phyloP scores from a whole-genome alignment of 1,140 invertebrate species.

The Camponotus pennsylvanicus region DNA sequence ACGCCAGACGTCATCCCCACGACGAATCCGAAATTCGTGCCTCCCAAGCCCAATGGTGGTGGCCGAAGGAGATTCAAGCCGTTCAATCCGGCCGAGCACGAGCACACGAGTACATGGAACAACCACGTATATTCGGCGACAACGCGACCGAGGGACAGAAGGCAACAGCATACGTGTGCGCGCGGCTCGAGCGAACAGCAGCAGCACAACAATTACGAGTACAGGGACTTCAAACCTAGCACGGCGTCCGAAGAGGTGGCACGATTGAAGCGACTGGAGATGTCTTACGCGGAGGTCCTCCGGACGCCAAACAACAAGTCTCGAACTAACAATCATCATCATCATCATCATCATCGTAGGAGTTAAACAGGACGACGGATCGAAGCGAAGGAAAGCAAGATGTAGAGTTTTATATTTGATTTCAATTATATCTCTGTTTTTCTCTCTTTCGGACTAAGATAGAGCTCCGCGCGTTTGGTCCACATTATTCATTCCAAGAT shows the following conservation, averaged over 20 bases:
- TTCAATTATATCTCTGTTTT: constrained; percentile 18
- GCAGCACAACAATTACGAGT: constrained; percentile 74
- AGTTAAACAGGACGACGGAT: constrained; percentile 59
- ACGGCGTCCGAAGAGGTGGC: constrained; percentile 93
- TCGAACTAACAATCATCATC: constrained; percentile 73
- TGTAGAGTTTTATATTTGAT: constrained; percentile 39
- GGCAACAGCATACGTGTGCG: constrained; percentile 80
- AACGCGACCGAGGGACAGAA: constrained; percentile 86
- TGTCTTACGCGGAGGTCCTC: constrained; percentile 94
- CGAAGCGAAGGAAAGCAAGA: not conserved
- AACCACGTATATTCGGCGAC: constrained; percentile 86
- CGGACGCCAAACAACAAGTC: constrained; percentile 90
- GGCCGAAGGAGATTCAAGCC: constrained; percentile 86
- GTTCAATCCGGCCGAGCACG: constrained; percentile 84
- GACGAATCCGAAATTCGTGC: constrained; percentile 72
- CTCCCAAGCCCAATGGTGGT: constrained; percentile 82
- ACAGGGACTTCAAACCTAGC: constrained; percentile 90
- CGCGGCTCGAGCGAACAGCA: constrained; percentile 59
- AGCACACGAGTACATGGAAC: constrained; percentile 87
- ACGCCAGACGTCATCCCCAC: constrained; percentile 76
- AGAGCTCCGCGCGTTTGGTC: not conserved
- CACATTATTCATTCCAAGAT: not conserved
- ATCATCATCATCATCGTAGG: constrained; percentile 70
- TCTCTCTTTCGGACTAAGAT: not conserved
- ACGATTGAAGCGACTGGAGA: constrained; percentile 92